Evolutionary conservation across 2,113 vertebrate species (phyloP).

Genomic region (Cariama cristata): DNA sequence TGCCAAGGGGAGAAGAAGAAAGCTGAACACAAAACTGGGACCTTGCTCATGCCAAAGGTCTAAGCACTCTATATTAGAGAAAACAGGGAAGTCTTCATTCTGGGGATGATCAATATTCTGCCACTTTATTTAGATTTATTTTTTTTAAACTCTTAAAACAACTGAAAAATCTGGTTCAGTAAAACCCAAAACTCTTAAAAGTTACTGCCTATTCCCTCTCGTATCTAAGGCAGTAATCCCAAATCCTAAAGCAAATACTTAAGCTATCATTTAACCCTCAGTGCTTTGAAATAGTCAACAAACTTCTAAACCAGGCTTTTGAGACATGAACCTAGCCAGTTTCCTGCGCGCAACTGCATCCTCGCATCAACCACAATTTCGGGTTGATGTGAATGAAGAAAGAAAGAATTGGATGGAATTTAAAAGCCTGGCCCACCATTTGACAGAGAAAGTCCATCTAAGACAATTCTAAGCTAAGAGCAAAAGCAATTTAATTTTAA

Average conservation of each 20-base stretch:
- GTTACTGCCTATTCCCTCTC: neutral
- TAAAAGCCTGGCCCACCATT: neutral
- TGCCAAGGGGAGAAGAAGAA: neutral
- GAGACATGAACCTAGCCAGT: neutral
- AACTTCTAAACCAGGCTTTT: neutral
- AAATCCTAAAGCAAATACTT: neutral
- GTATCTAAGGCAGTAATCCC: neutral
- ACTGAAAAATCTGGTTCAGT: neutral
- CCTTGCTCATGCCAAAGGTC: neutral
- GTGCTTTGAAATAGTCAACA: neutral
- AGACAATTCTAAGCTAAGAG: neutral
- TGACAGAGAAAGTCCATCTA: neutral
- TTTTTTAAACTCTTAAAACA: neutral
- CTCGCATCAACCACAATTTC: neutral
- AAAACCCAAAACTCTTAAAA: neutral
- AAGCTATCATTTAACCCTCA: neutral
- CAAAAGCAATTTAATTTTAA: neutral
- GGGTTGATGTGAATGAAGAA: neutral
- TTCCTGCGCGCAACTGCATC: neutral
- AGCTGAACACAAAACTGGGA: neutral
- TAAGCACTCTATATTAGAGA: neutral
- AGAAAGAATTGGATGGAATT: neutral
- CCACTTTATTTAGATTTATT: neutral
- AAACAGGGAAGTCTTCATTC: neutral
- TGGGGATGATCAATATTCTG: neutral